Conservation (phyloP, 1,140 invertebrate genomes). For the Telenomus remus region DNA sequence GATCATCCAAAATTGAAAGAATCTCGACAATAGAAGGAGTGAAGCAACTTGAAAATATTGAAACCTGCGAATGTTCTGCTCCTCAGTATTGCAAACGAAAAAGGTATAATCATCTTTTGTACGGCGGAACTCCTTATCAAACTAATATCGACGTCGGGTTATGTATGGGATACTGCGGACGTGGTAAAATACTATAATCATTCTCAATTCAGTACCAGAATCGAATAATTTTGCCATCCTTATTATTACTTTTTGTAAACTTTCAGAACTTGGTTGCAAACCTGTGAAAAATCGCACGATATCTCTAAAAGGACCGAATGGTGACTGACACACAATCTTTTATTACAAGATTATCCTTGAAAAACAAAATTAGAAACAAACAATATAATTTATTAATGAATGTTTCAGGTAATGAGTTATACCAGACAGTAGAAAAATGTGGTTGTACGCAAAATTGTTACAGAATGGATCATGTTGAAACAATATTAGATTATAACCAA, state of each 20-base stretch:
- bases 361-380: neutral
- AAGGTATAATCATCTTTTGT: slow-evolving; percentile 68
- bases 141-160: slow-evolving; percentile 73
- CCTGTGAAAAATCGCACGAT: slow-evolving; percentile 73
- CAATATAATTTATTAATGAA: too few relatives aligned
- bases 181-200: slow-evolving; percentile 57
- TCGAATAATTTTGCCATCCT: neutral
- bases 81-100: slow-evolving; percentile 68
- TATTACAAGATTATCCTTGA: too few relatives aligned
- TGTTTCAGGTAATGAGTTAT: slow-evolving; percentile 67
- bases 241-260: neutral
- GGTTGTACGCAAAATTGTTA: slow-evolving; percentile 69
- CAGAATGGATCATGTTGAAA: slow-evolving; percentile 71
- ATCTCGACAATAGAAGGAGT: slow-evolving; percentile 74
- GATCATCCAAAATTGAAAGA: slow-evolving; percentile 68
- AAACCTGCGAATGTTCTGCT: slow-evolving; percentile 72
- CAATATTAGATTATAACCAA: slow-evolving; percentile 70
- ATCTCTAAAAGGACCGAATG: slow-evolving; percentile 75
- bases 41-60: slow-evolving; percentile 69
- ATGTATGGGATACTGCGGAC: slow-evolving; percentile 72
- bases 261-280: slow-evolving; percentile 68
- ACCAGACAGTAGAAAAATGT: slow-evolving; percentile 71
- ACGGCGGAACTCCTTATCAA: slow-evolving; percentile 75
- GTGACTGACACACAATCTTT: slow-evolving; percentile 46
- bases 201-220: too few relatives aligned